phyloP scores from a whole-genome alignment of 2,113 vertebrate species.

The Antigone vipio region DNA sequence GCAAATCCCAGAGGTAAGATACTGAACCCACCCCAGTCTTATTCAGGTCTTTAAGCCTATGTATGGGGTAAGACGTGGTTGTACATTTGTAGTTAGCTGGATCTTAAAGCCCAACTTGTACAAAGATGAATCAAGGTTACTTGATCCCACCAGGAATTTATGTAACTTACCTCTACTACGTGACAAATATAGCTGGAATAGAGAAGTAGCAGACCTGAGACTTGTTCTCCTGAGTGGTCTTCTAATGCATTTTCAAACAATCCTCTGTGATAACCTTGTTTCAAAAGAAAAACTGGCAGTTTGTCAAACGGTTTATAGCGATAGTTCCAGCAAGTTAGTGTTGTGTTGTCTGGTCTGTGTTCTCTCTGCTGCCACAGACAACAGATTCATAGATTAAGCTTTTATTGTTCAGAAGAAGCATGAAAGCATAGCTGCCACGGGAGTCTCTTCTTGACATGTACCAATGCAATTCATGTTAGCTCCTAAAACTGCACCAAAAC shows the following conservation, averaged over 20 bases:
- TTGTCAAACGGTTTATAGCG: neutral
- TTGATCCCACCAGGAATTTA: neutral
- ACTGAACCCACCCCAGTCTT: neutral
- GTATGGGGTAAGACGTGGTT: no score
- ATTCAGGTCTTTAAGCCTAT: neutral
- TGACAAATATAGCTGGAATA: conserved; percentile 55
- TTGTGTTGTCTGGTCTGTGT: neutral
- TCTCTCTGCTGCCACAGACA: neutral
- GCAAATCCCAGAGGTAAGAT: neutral
- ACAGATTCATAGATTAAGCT: neutral
- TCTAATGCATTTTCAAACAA: conserved; percentile 33
- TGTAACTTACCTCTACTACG: conserved; percentile 59
- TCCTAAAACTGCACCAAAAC: neutral
- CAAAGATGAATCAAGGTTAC: neutral
- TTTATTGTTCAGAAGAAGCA: neutral
- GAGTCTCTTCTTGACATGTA: neutral
- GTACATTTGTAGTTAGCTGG: neutral
- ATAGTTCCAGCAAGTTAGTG: neutral
- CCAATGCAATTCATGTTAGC: accelerated
- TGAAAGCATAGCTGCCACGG: neutral
- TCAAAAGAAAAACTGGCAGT: neutral
- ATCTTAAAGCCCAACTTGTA: neutral
- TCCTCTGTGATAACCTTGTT: conserved; percentile 61
- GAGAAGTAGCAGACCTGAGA: conserved; percentile 70
- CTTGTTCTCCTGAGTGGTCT: conserved; percentile 15